Evolutionary conservation across 2,113 vertebrate genomes (phyloP).

Genomic region (Ptilorrhoa leucosticta): DNA sequence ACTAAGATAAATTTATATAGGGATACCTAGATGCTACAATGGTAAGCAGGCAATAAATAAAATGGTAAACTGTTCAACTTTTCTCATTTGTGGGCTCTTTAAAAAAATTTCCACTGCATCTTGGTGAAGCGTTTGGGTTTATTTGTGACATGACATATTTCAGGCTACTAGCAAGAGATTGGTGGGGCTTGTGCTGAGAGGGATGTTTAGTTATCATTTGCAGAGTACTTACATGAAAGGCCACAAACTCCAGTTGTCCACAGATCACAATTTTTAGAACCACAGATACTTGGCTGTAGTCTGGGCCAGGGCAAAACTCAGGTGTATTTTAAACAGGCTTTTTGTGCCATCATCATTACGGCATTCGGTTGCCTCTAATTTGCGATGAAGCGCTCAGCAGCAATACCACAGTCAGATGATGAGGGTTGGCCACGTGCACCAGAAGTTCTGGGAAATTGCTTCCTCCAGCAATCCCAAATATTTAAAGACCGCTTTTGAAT

Average conservation of each 20-base stretch:
- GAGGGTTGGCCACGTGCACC: background rate
- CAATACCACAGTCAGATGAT: background rate
- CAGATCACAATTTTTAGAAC: background rate
- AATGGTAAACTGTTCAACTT: too few species aligned
- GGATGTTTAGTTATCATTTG: background rate
- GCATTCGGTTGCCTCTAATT: background rate
- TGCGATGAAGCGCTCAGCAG: fast-evolving
- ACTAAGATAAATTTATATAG: background rate
- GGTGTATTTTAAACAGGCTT: background rate
- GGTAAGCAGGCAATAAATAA: background rate
- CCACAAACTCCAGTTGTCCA: background rate
- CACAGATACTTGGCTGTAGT: fast-evolving
- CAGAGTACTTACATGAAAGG: background rate
- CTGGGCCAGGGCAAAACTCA: background rate
- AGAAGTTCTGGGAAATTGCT: background rate
- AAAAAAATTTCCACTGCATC: background rate
- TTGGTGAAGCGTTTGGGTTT: background rate
- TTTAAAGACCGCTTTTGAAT: background rate
- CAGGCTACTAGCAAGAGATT: background rate
- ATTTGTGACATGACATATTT: background rate
- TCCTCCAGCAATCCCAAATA: background rate
- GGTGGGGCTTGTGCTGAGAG: background rate
- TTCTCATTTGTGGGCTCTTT: background rate
- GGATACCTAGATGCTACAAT: background rate
- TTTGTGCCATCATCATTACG: background rate